Percentiles rank a stretch among this genome's conserved stretches.
phyloP scores from a whole-genome alignment of 2,113 vertebrate species.

The Cygnus buccinator region DNA sequence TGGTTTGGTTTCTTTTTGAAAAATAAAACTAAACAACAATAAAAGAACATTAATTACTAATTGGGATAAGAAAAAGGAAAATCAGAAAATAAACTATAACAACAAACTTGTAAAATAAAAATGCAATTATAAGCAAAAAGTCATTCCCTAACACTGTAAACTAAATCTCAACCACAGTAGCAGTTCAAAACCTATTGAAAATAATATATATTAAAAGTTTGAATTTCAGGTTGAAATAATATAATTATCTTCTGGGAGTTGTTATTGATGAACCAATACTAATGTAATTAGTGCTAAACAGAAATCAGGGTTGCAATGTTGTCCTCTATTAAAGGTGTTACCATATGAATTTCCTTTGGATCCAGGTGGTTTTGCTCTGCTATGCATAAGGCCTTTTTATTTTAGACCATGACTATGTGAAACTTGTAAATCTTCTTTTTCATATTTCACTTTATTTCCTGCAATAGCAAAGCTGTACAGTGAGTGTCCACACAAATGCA shows the following conservation, averaged over 20 bases:
- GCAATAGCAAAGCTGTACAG: background rate
- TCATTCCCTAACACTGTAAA: constrained; percentile 4
- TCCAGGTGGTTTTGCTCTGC: background rate
- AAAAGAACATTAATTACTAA: background rate
- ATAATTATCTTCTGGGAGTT: background rate
- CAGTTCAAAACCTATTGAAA: background rate
- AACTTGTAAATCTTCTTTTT: background rate
- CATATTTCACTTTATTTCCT: background rate
- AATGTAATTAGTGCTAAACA: background rate
- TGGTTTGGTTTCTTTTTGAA: background rate
- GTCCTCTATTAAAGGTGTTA: background rate
- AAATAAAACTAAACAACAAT: background rate
- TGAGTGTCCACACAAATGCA: background rate
- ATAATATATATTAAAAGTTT: background rate
- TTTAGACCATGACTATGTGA: background rate
- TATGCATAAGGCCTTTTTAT: background rate
- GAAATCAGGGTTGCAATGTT: background rate
- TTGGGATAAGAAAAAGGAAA: background rate
- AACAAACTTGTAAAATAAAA: background rate
- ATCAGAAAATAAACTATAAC: background rate
- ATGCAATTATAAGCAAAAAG: background rate
- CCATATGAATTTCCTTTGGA: background rate
- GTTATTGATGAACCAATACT: background rate
- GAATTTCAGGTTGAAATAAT: background rate
- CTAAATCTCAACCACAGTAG: background rate